Evolutionary conservation across 2,888 invertebrate species (phyloP).

Genomic region (Tetranychus piercei): DNA sequence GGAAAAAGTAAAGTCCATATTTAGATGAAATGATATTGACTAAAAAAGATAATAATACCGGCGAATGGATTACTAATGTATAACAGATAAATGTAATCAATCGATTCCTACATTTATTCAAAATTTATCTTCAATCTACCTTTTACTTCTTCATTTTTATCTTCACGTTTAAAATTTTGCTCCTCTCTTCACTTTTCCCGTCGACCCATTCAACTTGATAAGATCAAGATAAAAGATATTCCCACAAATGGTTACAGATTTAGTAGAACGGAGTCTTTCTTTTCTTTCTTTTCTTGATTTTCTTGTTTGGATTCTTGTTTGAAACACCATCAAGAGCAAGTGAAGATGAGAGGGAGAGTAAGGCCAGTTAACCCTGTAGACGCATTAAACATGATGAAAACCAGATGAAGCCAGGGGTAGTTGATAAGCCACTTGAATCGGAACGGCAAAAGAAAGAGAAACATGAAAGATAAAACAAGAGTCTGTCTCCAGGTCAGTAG

Average conservation of each 20-base stretch:
- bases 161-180: no score
- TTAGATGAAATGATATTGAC: no score
- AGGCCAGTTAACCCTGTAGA: background rate
- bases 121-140: no score
- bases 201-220: no score
- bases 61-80: no score
- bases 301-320: slow-evolving; percentile 32
- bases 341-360: background rate
- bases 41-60: no score
- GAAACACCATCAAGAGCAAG: background rate
- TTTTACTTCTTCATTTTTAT: no score
- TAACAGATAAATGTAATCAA: no score
- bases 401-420: background rate
- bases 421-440: background rate
- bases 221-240: background rate
- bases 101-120: no score
- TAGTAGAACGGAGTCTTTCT: slow-evolving; percentile 30
- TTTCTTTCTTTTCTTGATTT: slow-evolving; percentile 45
- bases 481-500: background rate
- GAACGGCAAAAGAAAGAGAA: background rate
- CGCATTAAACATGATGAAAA: background rate
- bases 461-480: background rate
- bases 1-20: no score
- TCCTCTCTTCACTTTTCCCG: no score
- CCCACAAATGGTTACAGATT: background rate